A percentile compares a stretch with the other conserved stretches of the same genome.
Evolutionary conservation across 1,140 invertebrate species (phyloP).

Genomic region (Palaemon carinicauda): DNA sequence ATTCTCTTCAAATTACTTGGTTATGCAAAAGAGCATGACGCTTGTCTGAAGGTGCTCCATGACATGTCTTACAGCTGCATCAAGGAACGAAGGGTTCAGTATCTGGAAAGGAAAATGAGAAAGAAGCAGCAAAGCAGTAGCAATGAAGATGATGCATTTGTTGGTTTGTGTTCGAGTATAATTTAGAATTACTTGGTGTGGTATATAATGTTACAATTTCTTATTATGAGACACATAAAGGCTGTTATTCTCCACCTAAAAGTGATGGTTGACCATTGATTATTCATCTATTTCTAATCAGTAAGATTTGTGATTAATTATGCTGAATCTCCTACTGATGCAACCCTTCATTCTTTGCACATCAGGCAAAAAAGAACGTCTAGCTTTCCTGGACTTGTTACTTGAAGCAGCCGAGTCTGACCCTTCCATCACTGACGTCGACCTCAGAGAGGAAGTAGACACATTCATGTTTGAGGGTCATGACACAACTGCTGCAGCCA

Average conservation of each 20-base stretch:
- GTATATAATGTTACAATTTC: no score
- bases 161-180: not conserved
- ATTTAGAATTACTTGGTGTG: not conserved
- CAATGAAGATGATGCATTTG: not conserved
- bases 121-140: not conserved
- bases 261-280: no score
- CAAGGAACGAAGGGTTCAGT: slow-evolving; percentile 66
- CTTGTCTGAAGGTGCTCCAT: slow-evolving; percentile 82
- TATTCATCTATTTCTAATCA: no score
- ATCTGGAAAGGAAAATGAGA: slow-evolving; percentile 62
- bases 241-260: no score
- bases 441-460: slow-evolving; percentile 92
- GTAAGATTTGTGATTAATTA: no score
- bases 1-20: slow-evolving; percentile 81
- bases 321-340: not conserved
- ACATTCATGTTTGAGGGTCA: slow-evolving; percentile 97
- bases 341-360: not conserved
- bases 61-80: slow-evolving; percentile 81
- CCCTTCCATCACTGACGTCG: slow-evolving; percentile 82
- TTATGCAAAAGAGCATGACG: slow-evolving; percentile 78
- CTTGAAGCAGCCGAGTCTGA: slow-evolving; percentile 80
- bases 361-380: slow-evolving; percentile 78
- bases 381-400: slow-evolving; percentile 93
- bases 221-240: no score
- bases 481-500: slow-evolving; percentile 87